phyloP scores from a whole-genome alignment of 2,797 vertebrate genomes.

The Peromyscus melanophrys region DNA sequence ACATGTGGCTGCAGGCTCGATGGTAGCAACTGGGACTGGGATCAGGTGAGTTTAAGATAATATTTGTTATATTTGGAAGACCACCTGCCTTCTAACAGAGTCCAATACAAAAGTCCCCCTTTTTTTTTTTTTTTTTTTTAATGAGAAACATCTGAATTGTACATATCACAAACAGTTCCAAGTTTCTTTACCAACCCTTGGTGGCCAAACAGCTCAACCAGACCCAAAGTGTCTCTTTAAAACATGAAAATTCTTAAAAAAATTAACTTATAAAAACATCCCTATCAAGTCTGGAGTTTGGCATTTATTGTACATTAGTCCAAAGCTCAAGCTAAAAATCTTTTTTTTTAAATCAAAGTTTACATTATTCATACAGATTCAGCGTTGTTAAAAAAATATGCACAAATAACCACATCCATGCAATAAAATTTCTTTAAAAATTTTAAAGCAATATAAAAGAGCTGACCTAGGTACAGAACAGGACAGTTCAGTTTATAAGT shows the following conservation, averaged over 20 bases:
- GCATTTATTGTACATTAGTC: conserved; percentile 89
- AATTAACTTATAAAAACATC: conserved; percentile 87
- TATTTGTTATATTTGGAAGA: not conserved
- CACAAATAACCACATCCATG: conserved; percentile 88
- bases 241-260: conserved; percentile 84
- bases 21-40: not conserved
- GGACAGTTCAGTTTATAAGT: conserved; percentile 73
- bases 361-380: conserved; percentile 88
- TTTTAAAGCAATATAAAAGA: conserved; percentile 84
- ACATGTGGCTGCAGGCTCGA: not conserved
- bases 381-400: conserved; percentile 89
- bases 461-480: conserved; percentile 77
- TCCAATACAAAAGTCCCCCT: not conserved
- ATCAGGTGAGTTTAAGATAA: not conserved
- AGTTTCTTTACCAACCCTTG: conserved; percentile 64
- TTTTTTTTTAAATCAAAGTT: conserved; percentile 83
- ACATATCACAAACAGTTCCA: conserved; percentile 81
- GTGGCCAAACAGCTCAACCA: conserved; percentile 68
- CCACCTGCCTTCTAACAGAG: conserved; percentile 45
- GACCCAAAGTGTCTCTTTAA: conserved; percentile 79
- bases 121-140: conserved; percentile 78
- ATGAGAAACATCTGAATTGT: conserved; percentile 85
- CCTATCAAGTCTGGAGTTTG: conserved; percentile 84
- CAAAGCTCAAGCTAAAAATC: conserved; percentile 85
- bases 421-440: conserved; percentile 86